Base-by-base conservation (phyloP, 2,797 vertebrate genomes). In the Urocyon cinereoargenteus region DNA sequence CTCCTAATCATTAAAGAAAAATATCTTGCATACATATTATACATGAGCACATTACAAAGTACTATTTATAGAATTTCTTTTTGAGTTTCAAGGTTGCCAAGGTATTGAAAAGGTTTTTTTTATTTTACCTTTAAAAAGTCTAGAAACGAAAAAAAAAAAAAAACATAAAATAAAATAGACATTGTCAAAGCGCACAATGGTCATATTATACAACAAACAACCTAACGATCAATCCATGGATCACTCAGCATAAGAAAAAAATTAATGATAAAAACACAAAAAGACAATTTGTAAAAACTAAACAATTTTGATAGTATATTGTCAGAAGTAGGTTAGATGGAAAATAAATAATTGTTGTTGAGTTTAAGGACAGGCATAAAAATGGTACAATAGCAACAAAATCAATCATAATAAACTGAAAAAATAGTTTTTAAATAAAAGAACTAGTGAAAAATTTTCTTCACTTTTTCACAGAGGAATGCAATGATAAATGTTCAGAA, bases 201-300 rank as follows among this genome's bases (percentile, higher is more conserved):
- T 86, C 18, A 96, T 78, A 86, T 96, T 55, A 92, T 14, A 73
- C 13, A 49, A 40, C 8, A 97, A 3, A 7, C 16, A 92, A 96
- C 21, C 19, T 96, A 83, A 77, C 93, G 40, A 88, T 7, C 40
- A 59, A 88, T 6, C 40, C 59, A 88, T 40, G 59, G 26, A 86
- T 98, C 93, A 97, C 34, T 97, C 78, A 91, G 1, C 10, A 78
- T 95, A 97, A 97, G 84, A 73, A 83, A 94, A 94, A 97, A 96
- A 95, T 81, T 82, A 91, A 95, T 95, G 22, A 90, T 97, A 94
- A 93, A 97, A 88, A 24, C 24, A 97, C 45, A 66, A 59, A 57
- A 91, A 62, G 22, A 79, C 21, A 92, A 62, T 24, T 88, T 83
- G 3, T n/a, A 68, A 55, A 78, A 91, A 34, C 10, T 95, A 89